Conservation (phyloP, 2,888 invertebrate genomes). For the Smittia aterrima region DNA sequence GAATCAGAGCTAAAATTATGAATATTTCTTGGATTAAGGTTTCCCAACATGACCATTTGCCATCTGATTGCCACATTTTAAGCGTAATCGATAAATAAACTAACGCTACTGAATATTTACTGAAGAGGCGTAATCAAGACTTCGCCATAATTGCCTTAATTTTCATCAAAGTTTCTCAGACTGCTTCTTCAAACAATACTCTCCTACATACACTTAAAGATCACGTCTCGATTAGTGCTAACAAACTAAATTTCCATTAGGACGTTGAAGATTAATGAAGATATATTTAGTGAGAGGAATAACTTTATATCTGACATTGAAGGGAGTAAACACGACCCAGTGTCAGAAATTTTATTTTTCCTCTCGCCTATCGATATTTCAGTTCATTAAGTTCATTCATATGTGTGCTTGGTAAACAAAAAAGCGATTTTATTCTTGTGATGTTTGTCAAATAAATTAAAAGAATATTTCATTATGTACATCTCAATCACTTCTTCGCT, state of each 20-base stretch:
- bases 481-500: conserved; percentile 22
- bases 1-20: not conserved
- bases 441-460: conserved; percentile 42
- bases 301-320: not conserved
- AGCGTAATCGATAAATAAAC: no score
- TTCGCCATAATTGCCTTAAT: not conserved
- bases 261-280: conserved; percentile 31
- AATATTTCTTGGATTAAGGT: no score
- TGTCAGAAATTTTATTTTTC: not conserved
- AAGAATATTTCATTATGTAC: conserved; percentile 41
- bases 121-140: no score
- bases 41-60: no score
- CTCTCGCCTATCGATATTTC: conserved; percentile 3
- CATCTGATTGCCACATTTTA: no score
- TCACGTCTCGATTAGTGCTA: not conserved
- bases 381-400: conserved; percentile 23
- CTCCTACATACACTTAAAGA: not conserved
- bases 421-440: not conserved
- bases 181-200: not conserved
- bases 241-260: conserved; percentile 11
- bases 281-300: conserved; percentile 15
- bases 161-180: not conserved
- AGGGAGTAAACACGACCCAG: not conserved
- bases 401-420: conserved; percentile 27
- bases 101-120: no score